Base-by-base conservation (phyloP, 2,888 invertebrate species). In the Agonopterix arenella region DNA sequence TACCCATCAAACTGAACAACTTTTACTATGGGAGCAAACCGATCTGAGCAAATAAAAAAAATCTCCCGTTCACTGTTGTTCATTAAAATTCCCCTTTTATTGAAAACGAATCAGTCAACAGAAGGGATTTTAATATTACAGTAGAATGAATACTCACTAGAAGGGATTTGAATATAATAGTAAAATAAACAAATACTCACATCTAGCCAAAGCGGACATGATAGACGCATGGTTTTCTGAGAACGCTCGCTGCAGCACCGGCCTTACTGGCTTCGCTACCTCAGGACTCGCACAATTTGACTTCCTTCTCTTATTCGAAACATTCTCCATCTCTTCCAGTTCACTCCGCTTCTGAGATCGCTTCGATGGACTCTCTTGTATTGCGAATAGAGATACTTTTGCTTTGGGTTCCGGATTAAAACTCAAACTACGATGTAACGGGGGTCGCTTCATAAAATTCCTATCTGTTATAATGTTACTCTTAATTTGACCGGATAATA, bases 181-280 rank as follows among this genome's bases (percentile, higher is more conserved):
- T n/a, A 40, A 40, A 40, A n/a, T 40, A n/a, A 40, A n/a, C n/a
- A n/a, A 40, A 51, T 62, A 90, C 90, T 90, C 61, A 92, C 91
- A 94, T 79, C 93, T 80, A 11, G 94, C 92, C 55, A 95, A 76
- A 0, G 95, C 95, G 8, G 90, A 90, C 91, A 93, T 94, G 10
- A 94, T 93, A 0, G 92, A 93, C 0, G 94, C 93, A 69, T 96
- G 96, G 45, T 94, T 95, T 57, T 96, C 95, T 0, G 96, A 96
- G 60, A 92, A 90, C 18, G 93, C 93, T 47, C 95, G 81, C 58
- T 92, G 90, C 49, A 93, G 65, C 1, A 84, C 67, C 0, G 91
- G 89, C 53, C 90, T 66, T 4, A 9, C 2, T 43, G n/a, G 8
- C 8, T 60, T 61, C 40, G 61, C 56, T 1, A 58, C 52, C 0